Conservation (phyloP, 1,140 invertebrate species). For the Nephotettix cincticeps region DNA sequence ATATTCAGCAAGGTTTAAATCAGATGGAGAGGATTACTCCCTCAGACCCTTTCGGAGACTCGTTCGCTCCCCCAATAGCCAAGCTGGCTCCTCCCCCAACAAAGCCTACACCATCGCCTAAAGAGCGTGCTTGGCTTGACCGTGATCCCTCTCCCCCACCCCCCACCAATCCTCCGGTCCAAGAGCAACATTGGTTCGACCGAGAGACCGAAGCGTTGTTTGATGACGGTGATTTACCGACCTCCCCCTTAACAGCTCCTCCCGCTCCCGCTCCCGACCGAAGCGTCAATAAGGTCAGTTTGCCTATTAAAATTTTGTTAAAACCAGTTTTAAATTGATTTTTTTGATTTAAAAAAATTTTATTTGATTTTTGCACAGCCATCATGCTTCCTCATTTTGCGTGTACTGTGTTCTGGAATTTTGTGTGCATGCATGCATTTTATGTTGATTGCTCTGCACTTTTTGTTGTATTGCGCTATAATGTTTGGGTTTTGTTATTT, state of each 20-base stretch:
- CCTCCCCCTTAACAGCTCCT: not conserved
- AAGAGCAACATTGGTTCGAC: slow-evolving; percentile 51
- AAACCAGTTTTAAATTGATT: not conserved
- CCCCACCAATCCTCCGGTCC: slow-evolving; percentile 14
- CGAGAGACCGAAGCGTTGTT: slow-evolving; percentile 54
- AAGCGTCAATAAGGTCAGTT: slow-evolving; percentile 13
- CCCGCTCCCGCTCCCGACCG: not conserved
- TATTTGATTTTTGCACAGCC: not conserved
- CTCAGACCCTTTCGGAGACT: slow-evolving; percentile 67
- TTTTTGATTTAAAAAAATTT: not conserved
- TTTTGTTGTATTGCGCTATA: too few species aligned
- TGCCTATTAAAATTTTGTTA: not conserved
- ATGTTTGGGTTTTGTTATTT: too few species aligned
- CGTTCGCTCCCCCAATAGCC: slow-evolving; percentile 59
- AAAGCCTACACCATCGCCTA: slow-evolving; percentile 24
- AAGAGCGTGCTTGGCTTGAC: slow-evolving; percentile 43
- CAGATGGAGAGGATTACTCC: slow-evolving; percentile 85
- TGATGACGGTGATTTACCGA: slow-evolving; percentile 47
- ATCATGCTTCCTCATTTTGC: not conserved
- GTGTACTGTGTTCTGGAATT: not conserved
- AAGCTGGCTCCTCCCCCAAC: slow-evolving; percentile 48
- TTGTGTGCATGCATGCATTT: not conserved
- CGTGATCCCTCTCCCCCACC: not conserved
- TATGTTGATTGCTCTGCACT: not conserved
- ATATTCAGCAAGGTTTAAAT: slow-evolving; percentile 82